Evolutionary conservation across 2,888 invertebrate genomes (phyloP), one percentile per base, ranked within the genome.

Genomic region (Nasonia oneida): DNA sequence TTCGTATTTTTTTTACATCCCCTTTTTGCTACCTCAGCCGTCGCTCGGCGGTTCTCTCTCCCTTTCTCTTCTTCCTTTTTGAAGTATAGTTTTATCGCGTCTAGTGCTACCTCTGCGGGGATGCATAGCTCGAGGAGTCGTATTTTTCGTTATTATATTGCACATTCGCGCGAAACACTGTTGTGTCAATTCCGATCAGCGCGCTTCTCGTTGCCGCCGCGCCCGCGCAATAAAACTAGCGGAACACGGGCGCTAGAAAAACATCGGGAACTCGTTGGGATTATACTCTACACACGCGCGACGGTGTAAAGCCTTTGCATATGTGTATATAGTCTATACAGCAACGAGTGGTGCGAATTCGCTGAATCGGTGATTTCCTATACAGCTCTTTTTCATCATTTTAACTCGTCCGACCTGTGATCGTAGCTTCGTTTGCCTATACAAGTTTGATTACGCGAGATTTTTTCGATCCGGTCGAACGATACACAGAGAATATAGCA

Each of bases 131-230:
- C 80, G 10, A 81, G 81, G 87, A 85, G 74, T 78, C 70, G 83
- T 84, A 82, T 67, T 86, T 84, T 86, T 81, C 39, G 42, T 81
- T 76, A 84, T 84, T 84, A 87, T 76, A 84, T 79, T 53, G 74
- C 64, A 73, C 61, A 86, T 75, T 50, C 74, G 78, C 50, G 50
- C 75, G 70, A 71, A 73, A 42, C 18, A 82, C 64, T 64, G 80
- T 77, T 75, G 33, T 75, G 84, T 75, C 86, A 82, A 87, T 87
- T 82, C 53, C 82, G 79, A 84, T 87, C 84, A 82, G 67, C 33
- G 50, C 78, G 1, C 29, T 29, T 29, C 29, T 42, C 23, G 73
- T 61, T 71, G 75, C 10, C 10, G 47, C 42, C 42, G 67, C 61
- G 64, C 23, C 1, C 42, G 47, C 53, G 71, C 82, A 84, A 87